Evolutionary conservation across 2,797 vertebrate species (phyloP).

Genomic region (Trachurus trachurus): DNA sequence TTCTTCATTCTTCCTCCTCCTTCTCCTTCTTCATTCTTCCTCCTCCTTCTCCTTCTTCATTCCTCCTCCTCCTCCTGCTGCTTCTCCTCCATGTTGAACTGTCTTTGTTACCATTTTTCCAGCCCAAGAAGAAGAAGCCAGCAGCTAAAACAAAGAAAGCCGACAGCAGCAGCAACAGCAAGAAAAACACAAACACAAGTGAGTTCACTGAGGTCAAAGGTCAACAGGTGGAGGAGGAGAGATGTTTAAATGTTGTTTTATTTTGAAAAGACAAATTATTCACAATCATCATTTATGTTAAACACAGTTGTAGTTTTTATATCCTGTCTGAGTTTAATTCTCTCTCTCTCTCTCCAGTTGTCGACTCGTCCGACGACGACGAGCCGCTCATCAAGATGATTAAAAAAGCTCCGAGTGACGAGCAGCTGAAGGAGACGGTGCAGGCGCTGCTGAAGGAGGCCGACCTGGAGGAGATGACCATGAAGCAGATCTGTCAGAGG

Average conservation of each 20-base stretch:
- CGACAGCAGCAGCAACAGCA: slow-evolving; percentile 94
- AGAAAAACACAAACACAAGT: slow-evolving; percentile 88
- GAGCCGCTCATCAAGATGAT: slow-evolving; percentile 95
- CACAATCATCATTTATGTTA: no score
- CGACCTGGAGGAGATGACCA: slow-evolving; percentile 95
- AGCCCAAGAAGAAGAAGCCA: slow-evolving; percentile 91
- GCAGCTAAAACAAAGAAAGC: slow-evolving; percentile 94
- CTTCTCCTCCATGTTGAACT: no score
- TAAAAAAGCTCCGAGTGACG: slow-evolving; percentile 91
- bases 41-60: no score
- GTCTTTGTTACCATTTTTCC: slow-evolving; percentile 29
- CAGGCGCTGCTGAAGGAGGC: slow-evolving; percentile 91
- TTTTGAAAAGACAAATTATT: no score
- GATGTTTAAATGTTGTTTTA: no score
- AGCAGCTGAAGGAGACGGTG: slow-evolving; percentile 92
- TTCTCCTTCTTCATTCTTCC: no score
- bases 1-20: no score
- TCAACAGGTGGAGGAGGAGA: no score
- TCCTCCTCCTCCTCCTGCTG: no score
- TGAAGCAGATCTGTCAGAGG: slow-evolving; percentile 97
- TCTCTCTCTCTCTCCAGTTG: slow-evolving; percentile 51
- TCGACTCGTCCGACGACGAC: slow-evolving; percentile 95
- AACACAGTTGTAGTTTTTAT: no score
- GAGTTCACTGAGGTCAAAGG: slow-evolving; percentile 51
- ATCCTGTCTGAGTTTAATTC: no score